phyloP scores from a whole-genome alignment of 2,113 vertebrate genomes.

The Pelecanus crispus region DNA sequence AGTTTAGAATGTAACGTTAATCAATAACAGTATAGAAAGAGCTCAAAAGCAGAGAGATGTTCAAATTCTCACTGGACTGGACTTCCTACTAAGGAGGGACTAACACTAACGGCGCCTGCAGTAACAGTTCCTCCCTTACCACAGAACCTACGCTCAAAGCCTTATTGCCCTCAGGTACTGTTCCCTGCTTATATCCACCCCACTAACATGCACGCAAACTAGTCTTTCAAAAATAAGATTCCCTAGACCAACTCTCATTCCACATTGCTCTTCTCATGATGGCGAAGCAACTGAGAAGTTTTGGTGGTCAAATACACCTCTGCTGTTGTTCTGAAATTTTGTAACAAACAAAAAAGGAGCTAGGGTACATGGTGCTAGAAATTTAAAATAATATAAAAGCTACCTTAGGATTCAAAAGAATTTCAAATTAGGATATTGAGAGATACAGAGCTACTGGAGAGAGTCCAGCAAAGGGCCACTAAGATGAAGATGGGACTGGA shows the following conservation, averaged over 20 bases:
- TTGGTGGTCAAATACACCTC: background rate
- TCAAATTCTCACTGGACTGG: background rate
- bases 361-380: background rate
- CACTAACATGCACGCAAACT: background rate
- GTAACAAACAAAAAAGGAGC: background rate
- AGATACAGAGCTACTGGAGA: background rate
- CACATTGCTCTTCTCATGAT: rapidly evolving
- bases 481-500: background rate
- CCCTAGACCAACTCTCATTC: background rate
- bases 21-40: background rate
- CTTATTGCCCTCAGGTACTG: background rate
- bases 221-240: background rate
- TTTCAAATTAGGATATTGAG: background rate
- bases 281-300: background rate
- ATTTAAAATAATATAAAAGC: background rate
- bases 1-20: background rate
- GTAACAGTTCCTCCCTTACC: background rate
- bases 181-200: background rate
- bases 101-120: background rate
- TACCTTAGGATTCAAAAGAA: background rate
- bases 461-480: background rate
- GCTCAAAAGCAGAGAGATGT: background rate
- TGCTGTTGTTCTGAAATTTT: background rate
- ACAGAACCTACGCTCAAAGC: background rate
- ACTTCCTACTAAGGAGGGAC: background rate